These are phyloP conservation scores for Albula goreensis DNA, from an alignment of 2,113 vertebrate species.

Conservation along the genomic window DNA sequence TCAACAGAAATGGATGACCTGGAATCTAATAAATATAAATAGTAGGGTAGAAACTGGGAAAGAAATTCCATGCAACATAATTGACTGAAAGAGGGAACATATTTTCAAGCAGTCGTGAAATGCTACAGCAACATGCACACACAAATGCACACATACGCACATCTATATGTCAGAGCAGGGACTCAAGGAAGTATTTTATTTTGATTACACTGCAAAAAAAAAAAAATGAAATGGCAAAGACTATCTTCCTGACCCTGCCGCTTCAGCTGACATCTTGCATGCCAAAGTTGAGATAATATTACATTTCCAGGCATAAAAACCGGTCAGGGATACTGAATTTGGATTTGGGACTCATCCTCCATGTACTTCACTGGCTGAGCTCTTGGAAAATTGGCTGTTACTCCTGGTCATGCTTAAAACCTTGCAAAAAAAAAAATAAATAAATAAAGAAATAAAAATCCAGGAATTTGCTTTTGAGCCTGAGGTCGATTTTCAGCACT, in stretches of 20 bases:
- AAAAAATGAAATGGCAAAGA: constrained; percentile 23
- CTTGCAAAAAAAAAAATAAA: neutral
- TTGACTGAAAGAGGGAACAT: neutral
- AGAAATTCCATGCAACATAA: neutral
- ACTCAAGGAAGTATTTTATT: constrained; percentile 31
- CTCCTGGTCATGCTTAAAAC: constrained; percentile 38
- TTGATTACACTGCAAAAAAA: constrained; percentile 13
- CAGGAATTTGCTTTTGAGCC: neutral
- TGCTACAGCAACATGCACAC: too few species aligned
- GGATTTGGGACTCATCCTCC: constrained; percentile 30
- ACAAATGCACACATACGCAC: too few species aligned
- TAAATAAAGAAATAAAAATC: constrained; percentile 11
- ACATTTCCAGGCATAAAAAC: constrained; percentile 31
- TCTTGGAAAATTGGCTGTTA: constrained; percentile 36
- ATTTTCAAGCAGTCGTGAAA: neutral
- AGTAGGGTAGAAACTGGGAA: neutral
- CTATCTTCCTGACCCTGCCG: constrained; percentile 30
- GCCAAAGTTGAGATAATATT: constrained; percentile 31
- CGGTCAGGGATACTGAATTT: constrained; percentile 17
- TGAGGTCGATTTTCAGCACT: neutral
- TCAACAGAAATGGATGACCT: neutral
- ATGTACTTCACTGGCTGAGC: constrained; percentile 26
- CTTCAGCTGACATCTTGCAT: constrained; percentile 25
- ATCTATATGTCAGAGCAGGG: neutral
- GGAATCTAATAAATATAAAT: neutral